Conservation (phyloP, 2,888 invertebrate species). For the Hyalella azteca region DNA sequence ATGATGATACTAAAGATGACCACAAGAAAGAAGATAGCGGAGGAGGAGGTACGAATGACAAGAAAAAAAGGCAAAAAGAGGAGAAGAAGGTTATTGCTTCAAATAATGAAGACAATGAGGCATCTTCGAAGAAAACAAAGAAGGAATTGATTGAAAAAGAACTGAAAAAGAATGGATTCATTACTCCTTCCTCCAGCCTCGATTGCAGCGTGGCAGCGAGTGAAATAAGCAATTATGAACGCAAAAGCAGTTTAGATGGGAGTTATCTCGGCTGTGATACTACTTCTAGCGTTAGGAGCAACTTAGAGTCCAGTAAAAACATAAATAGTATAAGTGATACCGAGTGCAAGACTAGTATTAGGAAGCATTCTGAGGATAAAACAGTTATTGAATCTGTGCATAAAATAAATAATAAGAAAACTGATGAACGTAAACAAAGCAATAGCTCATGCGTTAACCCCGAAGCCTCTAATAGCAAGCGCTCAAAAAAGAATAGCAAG, state of each 20-base stretch:
- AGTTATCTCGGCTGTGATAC: slow-evolving; percentile 7
- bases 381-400: background rate
- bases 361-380: slow-evolving; percentile 17
- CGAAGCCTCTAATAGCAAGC: background rate
- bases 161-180: slow-evolving; percentile 4
- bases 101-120: background rate
- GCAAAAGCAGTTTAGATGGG: slow-evolving; percentile 12
- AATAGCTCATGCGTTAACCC: background rate
- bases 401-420: background rate
- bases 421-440: background rate
- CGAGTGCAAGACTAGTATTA: slow-evolving; percentile 27
- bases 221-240: background rate
- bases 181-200: background rate
- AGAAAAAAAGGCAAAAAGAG: slow-evolving; percentile 16
- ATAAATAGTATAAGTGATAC: slow-evolving; percentile 18
- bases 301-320: slow-evolving; percentile 20
- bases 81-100: background rate
- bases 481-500: slow-evolving; percentile 33
- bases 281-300: slow-evolving; percentile 33
- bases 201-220: background rate
- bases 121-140: background rate
- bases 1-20: slow-evolving; percentile 14
- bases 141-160: slow-evolving; percentile 28
- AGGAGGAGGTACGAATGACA: slow-evolving; percentile 13
- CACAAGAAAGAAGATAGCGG: slow-evolving; percentile 34